These are phyloP conservation scores for Caenorhabditis panamensis DNA, from an alignment of 2,888 invertebrate genomes.

Conservation along the genomic window DNA sequence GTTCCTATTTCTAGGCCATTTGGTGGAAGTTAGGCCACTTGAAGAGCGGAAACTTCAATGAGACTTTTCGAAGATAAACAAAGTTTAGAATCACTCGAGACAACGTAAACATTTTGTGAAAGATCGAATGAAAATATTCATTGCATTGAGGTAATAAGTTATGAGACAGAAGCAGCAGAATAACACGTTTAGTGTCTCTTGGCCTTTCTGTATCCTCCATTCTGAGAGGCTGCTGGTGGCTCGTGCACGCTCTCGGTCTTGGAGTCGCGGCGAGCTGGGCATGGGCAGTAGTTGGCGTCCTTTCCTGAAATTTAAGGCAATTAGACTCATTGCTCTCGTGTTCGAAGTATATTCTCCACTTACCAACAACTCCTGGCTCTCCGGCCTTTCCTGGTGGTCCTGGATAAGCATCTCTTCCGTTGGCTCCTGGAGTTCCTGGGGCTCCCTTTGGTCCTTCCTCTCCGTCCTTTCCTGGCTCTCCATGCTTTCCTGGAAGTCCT, in stretches of 20 bases:
- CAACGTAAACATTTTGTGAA: not conserved
- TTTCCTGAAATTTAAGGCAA: constrained; percentile 59
- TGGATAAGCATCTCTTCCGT: constrained; percentile 69
- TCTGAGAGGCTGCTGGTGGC: constrained; percentile 57
- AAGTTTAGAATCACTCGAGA: no score
- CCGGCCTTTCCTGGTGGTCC: constrained; percentile 69
- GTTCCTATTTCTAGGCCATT: not conserved
- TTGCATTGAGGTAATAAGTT: constrained; percentile 17
- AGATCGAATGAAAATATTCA: constrained; percentile 23
- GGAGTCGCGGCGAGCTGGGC: constrained; percentile 59
- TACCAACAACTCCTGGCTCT: constrained; percentile 66
- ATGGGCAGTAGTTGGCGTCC: constrained; percentile 68
- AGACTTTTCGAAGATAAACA: no score
- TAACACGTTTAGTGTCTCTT: constrained; percentile 49
- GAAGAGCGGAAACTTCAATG: not conserved
- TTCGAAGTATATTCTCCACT: not conserved
- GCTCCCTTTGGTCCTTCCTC: constrained; percentile 65
- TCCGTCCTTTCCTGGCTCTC: constrained; percentile 70
- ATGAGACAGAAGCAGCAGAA: not conserved
- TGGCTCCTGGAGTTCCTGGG: constrained; percentile 66
- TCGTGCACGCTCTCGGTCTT: constrained; percentile 53
- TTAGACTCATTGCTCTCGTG: no score
- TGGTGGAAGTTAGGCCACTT: not conserved
- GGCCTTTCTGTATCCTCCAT: constrained; percentile 56
- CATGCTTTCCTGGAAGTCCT: constrained; percentile 70